Evolutionary conservation across 2,797 vertebrate genomes (phyloP), one percentile per base, ranked within the genome.

Genomic region (Selene dorsalis): DNA sequence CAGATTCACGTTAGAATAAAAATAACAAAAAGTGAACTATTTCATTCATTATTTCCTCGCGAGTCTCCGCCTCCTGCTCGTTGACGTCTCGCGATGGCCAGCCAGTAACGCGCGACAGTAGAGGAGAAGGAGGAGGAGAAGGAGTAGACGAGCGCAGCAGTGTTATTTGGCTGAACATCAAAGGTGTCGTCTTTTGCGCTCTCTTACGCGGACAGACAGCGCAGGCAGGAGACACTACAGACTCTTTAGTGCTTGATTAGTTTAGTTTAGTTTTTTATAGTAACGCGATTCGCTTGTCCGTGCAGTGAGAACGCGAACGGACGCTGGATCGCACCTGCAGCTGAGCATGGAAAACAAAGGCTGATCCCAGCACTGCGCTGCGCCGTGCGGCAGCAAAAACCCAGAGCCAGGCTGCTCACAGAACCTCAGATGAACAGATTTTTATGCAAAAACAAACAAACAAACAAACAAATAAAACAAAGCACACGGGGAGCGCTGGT

Each of bases 281-380:
- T 0, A 0, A 14, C 22, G 52, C 12, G 43, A 1, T 6, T 56
- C 43, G 18, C 9, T 67, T 35, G 32, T 35, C 6, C 3, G 24
- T 60, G 0, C 17, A 56, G 58, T 6, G 47, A 4, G 1, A 38
- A 47, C 66, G 0, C 9, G 58, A 61, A 0, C 52, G 9, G 43
- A 0, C 50, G 75, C 45, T 0, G 43, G 63, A 35, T 78, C 84
- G 69, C 90, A 94, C 92, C 93, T 93, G 92, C 83, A 63, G 5
- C 60, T 79, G 73, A 84, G 43, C 78, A 53, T 73, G 76, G 69
- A 83, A 85, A 91, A 93, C 91, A 92, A 92, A 93, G 91, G 53
- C 84, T 71, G 84, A 83, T 65, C 75, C 20, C 62, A 53, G 69
- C 74, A 7, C 57, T 17, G 69, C 65, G 73, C 73, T 13, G 61